Base-by-base conservation (phyloP, 2,888 invertebrate genomes). In the Nudaria mundana region DNA sequence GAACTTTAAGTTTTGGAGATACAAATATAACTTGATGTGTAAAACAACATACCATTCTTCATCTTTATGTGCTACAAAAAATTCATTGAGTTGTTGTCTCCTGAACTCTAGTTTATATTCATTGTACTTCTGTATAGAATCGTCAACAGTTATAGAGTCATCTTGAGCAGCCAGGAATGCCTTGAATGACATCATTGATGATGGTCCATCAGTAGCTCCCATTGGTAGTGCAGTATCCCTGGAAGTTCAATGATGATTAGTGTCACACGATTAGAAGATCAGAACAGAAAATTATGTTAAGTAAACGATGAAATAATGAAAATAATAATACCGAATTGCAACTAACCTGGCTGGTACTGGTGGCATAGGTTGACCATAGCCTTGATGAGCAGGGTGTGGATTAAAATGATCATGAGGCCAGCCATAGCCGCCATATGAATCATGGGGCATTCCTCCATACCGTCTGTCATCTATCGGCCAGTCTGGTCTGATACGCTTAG, bases 21-120 rank as follows among this genome's bases (percentile, higher is more conserved):
- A 16, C 14, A 26, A 40, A 42, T 16, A 28, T 5, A 38, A 22
- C 29, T 31, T 26, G 32, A 39, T 15, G 29, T 40, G 3, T 39
- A 26, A 47, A 15, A 10, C 31, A 36, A 85, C 95, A 90, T 92
- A 99, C 99, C 99, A 99, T 94, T 99, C 99, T 85, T 99, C 99
- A 71, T 99, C 99, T 88, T 99, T 99, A 90, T 99, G 99, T 30
- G 96, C 95, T 65, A 98, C 95, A 89, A 99, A 99, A 90, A 99
- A 99, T 79, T 99, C 98, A 86, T 98, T 98, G 39, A 99, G 92
- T 79, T 99, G 99, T 76, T 98, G 97, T 37, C 97, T 91, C 66
- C 96, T 95, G 81, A 98, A 99, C 69, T 99, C 99, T 67, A 97
- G 89, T 85, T 99, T 99, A 89, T 99, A 99, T 73, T 99, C 98